Base-by-base conservation (phyloP, 92 coral and sea anemone genomes). In the Blastomussa wellsi region DNA sequence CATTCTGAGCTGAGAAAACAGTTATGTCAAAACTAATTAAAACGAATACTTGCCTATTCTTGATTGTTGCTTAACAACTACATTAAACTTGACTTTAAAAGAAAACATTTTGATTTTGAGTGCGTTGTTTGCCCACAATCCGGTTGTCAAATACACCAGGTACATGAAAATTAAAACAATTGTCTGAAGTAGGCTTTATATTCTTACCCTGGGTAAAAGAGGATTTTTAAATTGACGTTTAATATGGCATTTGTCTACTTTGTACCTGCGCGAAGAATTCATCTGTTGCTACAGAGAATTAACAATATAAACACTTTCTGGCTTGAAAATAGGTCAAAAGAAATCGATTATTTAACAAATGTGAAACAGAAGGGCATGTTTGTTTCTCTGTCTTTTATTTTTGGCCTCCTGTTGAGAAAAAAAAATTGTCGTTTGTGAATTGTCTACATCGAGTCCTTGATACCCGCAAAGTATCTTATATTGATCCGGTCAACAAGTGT, bases 11-110 rank as follows among this genome's bases (percentile, higher is more conserved):
- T 60, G 64, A 59, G 32, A 74, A 41, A 48, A 26, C 36, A 74
- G 72, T 74, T 83, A 35, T 73, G 53, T 38, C 32, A 20, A 37
- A 29, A 83, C 28, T 44, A 59, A 42, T 52, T 82, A 53, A 28
- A 57, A 73, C 17, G 77, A 38, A 68, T 38, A 81, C 77, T 29
- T 62, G 28, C 44, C 55, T 16, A 16, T 79, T 42, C 55, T 51
- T 44, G 77, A 81, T 81, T 28, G 51, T 81, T 81, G 75, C 78
- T 19, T 48, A 81, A 81, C 85, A 44, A 35, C 64, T 31, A 69
- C 4, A 9, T 26, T 51, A 51, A 51, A 14, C 57, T 51, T 51
- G 22, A 51, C 57, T 17, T 26, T 9, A 26, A 62, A 62, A 16
- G 16, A 62, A 26, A 52, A 82, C 86, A 13, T 53, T 70, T 81